phyloP scores from a whole-genome alignment of 1,140 invertebrate species.

The Babylonia areolata region DNA sequence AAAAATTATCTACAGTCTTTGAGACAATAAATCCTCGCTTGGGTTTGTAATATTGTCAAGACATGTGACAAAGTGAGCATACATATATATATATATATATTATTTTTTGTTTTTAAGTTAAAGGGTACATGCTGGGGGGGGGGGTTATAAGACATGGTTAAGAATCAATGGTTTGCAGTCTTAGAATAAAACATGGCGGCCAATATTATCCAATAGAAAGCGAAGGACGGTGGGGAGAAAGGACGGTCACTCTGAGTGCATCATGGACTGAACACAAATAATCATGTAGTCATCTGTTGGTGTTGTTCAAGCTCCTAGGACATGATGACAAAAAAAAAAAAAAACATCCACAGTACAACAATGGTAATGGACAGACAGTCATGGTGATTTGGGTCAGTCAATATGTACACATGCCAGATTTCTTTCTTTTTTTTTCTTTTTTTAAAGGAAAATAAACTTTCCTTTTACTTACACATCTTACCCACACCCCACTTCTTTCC shows the following conservation, averaged over 20 bases:
- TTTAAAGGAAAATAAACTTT: too few relatives aligned
- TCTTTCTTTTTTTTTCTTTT: background rate
- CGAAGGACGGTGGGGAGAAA: background rate
- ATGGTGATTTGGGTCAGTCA: too few relatives aligned
- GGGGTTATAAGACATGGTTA: background rate
- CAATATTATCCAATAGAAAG: background rate
- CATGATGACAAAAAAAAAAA: background rate
- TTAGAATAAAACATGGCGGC: background rate
- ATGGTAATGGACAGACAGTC: background rate
- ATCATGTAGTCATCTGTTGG: background rate
- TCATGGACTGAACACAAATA: background rate
- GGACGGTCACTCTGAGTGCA: background rate
- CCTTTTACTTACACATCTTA: too few relatives aligned
- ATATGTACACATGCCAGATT: background rate
- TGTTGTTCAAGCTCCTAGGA: slow-evolving; percentile 7
- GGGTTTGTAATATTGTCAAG: background rate
- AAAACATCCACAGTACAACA: background rate
- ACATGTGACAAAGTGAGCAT: too few relatives aligned
- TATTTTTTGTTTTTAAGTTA: background rate
- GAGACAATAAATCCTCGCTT: background rate
- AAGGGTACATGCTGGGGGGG: too few relatives aligned
- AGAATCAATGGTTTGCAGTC: background rate
- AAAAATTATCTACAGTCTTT: slow-evolving; percentile 20
- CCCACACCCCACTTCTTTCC: background rate
- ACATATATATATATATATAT: too few relatives aligned